Percentiles rank a stretch among this genome's conserved stretches.
These are phyloP conservation scores for Drosophila silvestris DNA, from an alignment of 2,888 invertebrate genomes.

Conservation along the genomic window DNA sequence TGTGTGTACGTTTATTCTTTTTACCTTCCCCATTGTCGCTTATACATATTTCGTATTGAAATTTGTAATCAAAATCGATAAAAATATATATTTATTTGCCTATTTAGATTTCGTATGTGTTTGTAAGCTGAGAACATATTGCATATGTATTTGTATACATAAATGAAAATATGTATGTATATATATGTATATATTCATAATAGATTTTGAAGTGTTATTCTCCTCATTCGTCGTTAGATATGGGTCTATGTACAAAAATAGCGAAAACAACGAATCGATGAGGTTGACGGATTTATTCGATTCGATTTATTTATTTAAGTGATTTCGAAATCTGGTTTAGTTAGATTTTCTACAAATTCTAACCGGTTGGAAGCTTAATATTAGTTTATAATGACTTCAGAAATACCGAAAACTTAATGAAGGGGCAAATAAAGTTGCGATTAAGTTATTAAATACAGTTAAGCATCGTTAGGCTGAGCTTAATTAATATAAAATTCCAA, in stretches of 20 bases:
- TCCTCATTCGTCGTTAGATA: neutral
- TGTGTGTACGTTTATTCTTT: constrained; percentile 48
- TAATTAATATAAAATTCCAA: neutral
- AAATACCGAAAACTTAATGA: neutral
- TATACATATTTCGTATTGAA: constrained; percentile 76
- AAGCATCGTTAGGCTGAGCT: neutral
- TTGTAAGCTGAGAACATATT: constrained; percentile 25
- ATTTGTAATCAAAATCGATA: constrained; percentile 82
- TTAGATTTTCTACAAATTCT: constrained; percentile 17
- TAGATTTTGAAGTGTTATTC: constrained; percentile 27
- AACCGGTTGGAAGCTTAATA: constrained; percentile 4
- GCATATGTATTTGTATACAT: constrained; percentile 7
- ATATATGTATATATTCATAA: constrained; percentile 1
- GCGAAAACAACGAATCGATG: constrained; percentile 3
- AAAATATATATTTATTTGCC: constrained; percentile 64
- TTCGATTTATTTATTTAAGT: constrained; percentile 3
- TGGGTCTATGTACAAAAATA: neutral
- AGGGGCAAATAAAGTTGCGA: neutral
- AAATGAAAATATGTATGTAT: neutral
- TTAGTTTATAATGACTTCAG: neutral
- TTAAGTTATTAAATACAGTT: neutral
- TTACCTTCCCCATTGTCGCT: constrained; percentile 63
- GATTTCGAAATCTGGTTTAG: constrained; percentile 24
- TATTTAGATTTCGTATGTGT: constrained; percentile 50
- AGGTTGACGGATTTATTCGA: neutral